These are phyloP conservation scores for Chitala chitala DNA, from an alignment of 2,113 vertebrate species.

Conservation along the genomic window DNA sequence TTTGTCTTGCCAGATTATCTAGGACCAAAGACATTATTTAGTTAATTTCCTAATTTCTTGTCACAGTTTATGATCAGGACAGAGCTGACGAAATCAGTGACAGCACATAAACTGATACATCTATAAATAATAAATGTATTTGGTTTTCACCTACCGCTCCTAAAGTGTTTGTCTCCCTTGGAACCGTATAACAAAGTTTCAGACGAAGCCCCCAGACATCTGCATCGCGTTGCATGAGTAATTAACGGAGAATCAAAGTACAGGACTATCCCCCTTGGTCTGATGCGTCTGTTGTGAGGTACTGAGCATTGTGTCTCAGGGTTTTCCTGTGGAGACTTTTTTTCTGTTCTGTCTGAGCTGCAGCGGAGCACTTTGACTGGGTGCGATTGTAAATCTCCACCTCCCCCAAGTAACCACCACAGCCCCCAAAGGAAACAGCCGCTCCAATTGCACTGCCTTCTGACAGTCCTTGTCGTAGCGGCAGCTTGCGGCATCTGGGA, in stretches of 20 bases:
- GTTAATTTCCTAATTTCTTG: slow-evolving; percentile 69
- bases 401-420: slow-evolving; percentile 61
- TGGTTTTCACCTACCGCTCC: slow-evolving; percentile 75
- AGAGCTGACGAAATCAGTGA: slow-evolving; percentile 64
- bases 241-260: slow-evolving; percentile 75
- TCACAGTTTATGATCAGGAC: slow-evolving; percentile 68
- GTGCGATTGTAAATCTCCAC: slow-evolving; percentile 77
- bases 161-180: slow-evolving; percentile 70
- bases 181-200: slow-evolving; percentile 70
- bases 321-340: slow-evolving; percentile 67
- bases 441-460: slow-evolving; percentile 55
- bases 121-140: slow-evolving; percentile 72
- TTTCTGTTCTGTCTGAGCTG: slow-evolving; percentile 45
- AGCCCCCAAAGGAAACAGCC: slow-evolving; percentile 64
- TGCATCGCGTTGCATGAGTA: slow-evolving; percentile 74
- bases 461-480: slow-evolving; percentile 46
- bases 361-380: slow-evolving; percentile 62
- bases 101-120: slow-evolving; percentile 65
- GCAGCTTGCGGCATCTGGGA: slow-evolving; percentile 38
- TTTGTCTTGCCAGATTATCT: slow-evolving; percentile 65
- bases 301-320: slow-evolving; percentile 63
- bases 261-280: slow-evolving; percentile 65
- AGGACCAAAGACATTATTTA: slow-evolving; percentile 70
- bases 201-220: slow-evolving; percentile 72
- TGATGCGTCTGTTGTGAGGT: slow-evolving; percentile 64